Percentiles rank a stretch among this genome's conserved stretches.
Conservation (phyloP, 2,797 vertebrate species). For the Poeciliopsis turneri region DNA sequence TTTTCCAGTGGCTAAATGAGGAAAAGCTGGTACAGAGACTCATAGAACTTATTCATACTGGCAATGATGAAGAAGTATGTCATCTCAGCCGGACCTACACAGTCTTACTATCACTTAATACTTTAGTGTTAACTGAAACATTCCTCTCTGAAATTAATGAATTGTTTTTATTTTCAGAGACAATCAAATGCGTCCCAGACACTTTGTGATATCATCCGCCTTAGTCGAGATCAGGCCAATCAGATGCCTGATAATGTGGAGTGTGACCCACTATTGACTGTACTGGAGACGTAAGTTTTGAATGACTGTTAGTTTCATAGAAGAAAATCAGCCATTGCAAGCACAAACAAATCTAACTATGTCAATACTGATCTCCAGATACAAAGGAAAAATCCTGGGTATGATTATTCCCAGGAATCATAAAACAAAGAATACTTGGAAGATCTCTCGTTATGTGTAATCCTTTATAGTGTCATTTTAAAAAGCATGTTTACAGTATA, state of each 20-base stretch:
- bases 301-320: not conserved
- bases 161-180: conserved; percentile 72
- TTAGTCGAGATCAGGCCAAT: conserved; percentile 95
- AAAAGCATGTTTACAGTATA: not conserved
- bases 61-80: conserved; percentile 95
- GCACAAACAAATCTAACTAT: not conserved
- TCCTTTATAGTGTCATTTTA: not conserved
- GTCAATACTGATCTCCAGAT: not conserved
- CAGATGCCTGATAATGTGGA: conserved; percentile 90
- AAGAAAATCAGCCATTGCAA: not conserved
- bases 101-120: not conserved
- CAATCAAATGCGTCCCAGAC: conserved; percentile 98
- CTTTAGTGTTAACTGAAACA: not conserved
- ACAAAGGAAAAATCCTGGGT: not conserved
- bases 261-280: conserved; percentile 89
- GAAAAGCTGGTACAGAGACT: conserved; percentile 93
- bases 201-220: conserved; percentile 94
- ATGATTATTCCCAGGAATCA: not conserved
- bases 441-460: not conserved
- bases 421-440: not conserved
- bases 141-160: not conserved
- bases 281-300: conserved; percentile 93
- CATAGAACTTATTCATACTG: conserved; percentile 90
- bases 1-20: conserved; percentile 92
- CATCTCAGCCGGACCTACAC: not conserved